Evolutionary conservation across 2,797 vertebrate species (phyloP), one percentile per base, ranked within the genome.

Genomic region (Prunella strophiata): DNA sequence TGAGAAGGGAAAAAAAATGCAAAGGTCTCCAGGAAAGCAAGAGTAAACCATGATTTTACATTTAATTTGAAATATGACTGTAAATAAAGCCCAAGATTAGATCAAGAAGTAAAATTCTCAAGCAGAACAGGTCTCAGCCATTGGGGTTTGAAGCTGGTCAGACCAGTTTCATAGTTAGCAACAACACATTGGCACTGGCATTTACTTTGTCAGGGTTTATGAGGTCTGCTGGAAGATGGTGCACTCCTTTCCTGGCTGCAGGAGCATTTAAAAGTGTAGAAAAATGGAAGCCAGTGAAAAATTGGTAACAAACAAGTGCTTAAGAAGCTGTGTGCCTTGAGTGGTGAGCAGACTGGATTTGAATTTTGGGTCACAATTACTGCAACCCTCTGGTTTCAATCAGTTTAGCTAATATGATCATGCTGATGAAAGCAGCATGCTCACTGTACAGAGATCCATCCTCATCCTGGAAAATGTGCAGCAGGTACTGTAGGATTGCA

Each of bases 61-160:
- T 89, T 78, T 88, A 86, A 63, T 94, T 93, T 92, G 80, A 81
- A 92, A 84, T 76, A 85, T 27, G 52, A 57, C 67, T 91, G 51
- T 82, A 92, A 97, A 90, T 93, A 91, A 82, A 77, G n/a, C 20
- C 22, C n/a, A 81, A 94, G 96, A 97, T 96, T 94, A 96, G 45
- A 97, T 96, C 94, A 76, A 93, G 50, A 45, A 88, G 34, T 91
- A 52, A 89, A 81, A 87, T 93, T 91, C 57, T 83, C 40, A 70
- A 23, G 86, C 70, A 91, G 59, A 94, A 63, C 70, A 76, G 27
- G 63, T 80, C 88, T 43, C 43, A 93, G 66, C 71, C 67, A 43
- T 29, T 51, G 70, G 80, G 40, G 59, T 25, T 85, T 74, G 63
- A 85, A 91, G 82, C 94, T 91, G 72, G 92, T 95, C 80, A 79